These are phyloP conservation scores for Anguilla marmorata DNA, from an alignment of 2,797 vertebrate species.

Conservation along the genomic window DNA sequence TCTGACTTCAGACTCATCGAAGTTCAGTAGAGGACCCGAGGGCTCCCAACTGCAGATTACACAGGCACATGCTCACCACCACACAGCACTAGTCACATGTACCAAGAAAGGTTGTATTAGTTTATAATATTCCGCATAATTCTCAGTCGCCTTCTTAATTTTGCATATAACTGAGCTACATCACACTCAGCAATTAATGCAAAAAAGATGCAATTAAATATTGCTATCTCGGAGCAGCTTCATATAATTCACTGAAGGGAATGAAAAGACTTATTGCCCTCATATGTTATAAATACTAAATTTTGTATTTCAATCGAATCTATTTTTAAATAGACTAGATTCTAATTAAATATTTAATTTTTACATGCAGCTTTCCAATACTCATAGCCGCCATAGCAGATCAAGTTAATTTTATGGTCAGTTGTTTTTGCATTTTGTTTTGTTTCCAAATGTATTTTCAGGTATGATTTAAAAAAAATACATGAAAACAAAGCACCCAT, in stretches of 20 bases:
- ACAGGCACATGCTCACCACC: background rate
- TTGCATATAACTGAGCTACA: background rate
- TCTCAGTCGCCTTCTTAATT: background rate
- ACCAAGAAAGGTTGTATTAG: background rate
- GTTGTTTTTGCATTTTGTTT: background rate
- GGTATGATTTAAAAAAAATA: conserved; percentile 15
- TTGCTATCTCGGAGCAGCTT: background rate
- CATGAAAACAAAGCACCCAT: background rate
- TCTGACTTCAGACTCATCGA: background rate
- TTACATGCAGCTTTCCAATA: background rate
- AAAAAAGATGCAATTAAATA: background rate
- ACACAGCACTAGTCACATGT: background rate
- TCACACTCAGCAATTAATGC: background rate
- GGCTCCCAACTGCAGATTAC: background rate
- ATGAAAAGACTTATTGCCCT: background rate
- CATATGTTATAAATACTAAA: no score
- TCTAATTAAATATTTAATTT: background rate
- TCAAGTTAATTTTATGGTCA: background rate
- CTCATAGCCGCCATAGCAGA: background rate
- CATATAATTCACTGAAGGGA: background rate
- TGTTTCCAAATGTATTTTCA: background rate
- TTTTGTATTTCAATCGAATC: background rate
- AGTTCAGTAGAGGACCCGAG: background rate
- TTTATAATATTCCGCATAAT: background rate
- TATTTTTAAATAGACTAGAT: background rate